Base-by-base conservation (phyloP, 2,888 invertebrate genomes). In the Dermolepida albohirtum region DNA sequence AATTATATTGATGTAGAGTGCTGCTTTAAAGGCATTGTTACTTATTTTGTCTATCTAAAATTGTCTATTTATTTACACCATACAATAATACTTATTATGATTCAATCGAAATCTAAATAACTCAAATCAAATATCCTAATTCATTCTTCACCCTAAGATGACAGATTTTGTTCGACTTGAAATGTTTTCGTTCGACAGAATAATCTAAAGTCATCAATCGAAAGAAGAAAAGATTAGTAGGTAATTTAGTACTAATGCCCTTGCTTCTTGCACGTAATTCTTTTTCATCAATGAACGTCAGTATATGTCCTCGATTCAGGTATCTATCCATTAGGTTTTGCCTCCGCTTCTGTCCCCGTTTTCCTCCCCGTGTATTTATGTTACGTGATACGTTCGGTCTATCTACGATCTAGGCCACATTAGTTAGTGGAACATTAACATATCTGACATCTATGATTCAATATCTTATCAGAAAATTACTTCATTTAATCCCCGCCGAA, bases 391-490 rank as follows among this genome's bases (percentile, higher is more conserved):
- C 55, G 63, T 64, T 64, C 54, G 29, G 54, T 64, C 39, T 64
- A 64, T 67, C 63, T 64, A 34, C 44, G 39, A 67, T 67, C 63
- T 67, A 44, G 17, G 55, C 63, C 54, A 47, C 67, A 67, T 67
- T 64, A 67, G 67, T 63, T 67, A 54, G 63, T 22, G 67, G 47
- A 50, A 52, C 68, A 69, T 69, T 69, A 69, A 69, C 68, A 69
- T 69, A 69, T 69, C 68, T 66, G 59, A 40, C 68, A 69, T 69
- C 68, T 69, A 62, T 66, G 68, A 66, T 65, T 66, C 68, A 66
- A 66, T 69, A 69, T 66, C 68, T 69, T 69, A 69, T 69, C 68
- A 69, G 68, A 69, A 69, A 69, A 69, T 69, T 65, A 66, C 65
- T 47, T 69, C 68, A 52, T 40, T 66, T 69, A 69, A 69, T 69